Evolutionary conservation across 2,888 invertebrate species (phyloP).

Genomic region (Leptarthrus brevirostris): DNA sequence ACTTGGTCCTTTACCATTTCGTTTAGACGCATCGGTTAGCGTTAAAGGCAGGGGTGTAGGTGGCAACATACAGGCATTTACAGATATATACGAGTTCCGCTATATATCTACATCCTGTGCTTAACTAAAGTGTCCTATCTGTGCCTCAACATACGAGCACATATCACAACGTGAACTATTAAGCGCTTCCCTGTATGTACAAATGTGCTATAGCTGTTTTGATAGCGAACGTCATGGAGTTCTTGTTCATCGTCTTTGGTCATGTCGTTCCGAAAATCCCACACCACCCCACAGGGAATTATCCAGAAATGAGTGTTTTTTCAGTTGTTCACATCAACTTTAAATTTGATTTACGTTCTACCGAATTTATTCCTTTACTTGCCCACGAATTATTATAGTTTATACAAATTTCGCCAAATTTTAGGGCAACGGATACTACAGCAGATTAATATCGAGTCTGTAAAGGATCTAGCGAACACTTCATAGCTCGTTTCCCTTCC

Average conservation of each 20-base stretch:
- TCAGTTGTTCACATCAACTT: conserved; percentile 19
- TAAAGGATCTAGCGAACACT: background rate
- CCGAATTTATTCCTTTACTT: background rate
- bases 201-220: conserved; percentile 26
- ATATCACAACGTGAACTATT: conserved; percentile 46
- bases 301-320: background rate
- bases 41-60: background rate
- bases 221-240: conserved; percentile 22
- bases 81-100: background rate
- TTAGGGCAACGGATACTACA: no score
- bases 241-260: conserved; percentile 37
- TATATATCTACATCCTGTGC: conserved; percentile 14
- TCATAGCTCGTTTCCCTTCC: conserved; percentile 15
- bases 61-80: conserved; percentile 15
- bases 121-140: conserved; percentile 47
- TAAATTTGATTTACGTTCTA: conserved; percentile 31
- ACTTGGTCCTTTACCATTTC: conserved; percentile 11
- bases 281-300: background rate
- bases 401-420: background rate
- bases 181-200: conserved; percentile 24
- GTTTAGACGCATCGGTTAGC: conserved; percentile 44
- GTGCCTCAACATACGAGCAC: conserved; percentile 27
- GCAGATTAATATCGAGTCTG: no score
- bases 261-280: conserved; percentile 7
- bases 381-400: background rate